A percentile compares a stretch with the other conserved stretches of the same genome.
phyloP scores from a whole-genome alignment of 2,797 vertebrate species.

The Scolopax rusticola region DNA sequence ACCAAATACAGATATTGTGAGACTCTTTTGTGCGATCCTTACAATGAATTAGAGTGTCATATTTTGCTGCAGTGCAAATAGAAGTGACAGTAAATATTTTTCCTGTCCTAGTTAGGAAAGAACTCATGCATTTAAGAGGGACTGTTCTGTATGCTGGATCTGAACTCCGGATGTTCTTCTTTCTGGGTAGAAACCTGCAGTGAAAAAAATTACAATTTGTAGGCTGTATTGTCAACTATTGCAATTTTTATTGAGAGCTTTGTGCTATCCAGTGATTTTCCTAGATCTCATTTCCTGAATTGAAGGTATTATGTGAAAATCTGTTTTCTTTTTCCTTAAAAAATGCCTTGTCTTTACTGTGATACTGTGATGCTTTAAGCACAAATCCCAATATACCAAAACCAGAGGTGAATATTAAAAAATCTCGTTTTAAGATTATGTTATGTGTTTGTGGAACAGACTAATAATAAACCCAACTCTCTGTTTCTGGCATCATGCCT shows the following conservation, averaged over 20 bases:
- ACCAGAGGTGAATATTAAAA: neutral
- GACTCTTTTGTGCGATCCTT: neutral
- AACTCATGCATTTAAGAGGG: neutral
- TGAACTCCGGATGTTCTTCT: neutral
- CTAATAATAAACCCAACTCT: neutral
- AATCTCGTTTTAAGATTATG: neutral
- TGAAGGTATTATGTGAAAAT: neutral
- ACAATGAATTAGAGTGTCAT: neutral
- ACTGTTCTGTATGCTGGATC: neutral
- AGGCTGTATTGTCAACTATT: neutral
- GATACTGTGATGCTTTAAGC: neutral
- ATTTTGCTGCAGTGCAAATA: neutral
- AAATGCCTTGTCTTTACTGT: neutral
- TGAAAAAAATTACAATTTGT: neutral
- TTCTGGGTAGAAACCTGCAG: neutral
- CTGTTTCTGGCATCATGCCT: neutral
- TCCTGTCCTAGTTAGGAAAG: neutral
- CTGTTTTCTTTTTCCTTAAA: neutral
- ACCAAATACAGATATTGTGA: constrained; percentile 22
- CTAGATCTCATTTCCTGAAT: neutral
- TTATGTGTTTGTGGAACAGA: neutral
- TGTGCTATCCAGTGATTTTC: neutral
- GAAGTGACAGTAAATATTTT: neutral
- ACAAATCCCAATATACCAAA: neutral
- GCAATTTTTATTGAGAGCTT: neutral